Conservation (phyloP, 2,797 vertebrate species). For the Pteropus rufus region DNA sequence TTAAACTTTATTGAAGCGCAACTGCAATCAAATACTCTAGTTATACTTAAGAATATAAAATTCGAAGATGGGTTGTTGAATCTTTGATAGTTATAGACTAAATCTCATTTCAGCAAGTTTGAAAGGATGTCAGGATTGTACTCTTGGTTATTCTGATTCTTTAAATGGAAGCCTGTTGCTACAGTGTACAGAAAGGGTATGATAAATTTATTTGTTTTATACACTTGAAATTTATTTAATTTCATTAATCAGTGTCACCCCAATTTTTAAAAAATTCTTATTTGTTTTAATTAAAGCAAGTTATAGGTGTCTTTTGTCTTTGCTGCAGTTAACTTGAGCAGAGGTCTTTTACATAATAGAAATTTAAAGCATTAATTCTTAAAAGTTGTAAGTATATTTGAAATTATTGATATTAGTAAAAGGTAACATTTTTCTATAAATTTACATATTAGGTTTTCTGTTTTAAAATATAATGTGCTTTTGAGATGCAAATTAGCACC, state of each 20-base stretch:
- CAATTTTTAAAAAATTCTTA: not conserved
- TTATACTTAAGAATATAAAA: slow-evolving; percentile 26
- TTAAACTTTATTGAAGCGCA: slow-evolving; percentile 32
- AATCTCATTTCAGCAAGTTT: not conserved
- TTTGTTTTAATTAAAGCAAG: not conserved
- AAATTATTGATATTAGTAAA: slow-evolving; percentile 34
- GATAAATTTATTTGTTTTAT: slow-evolving; percentile 16
- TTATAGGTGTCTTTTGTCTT: slow-evolving; percentile 4
- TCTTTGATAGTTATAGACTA: not conserved
- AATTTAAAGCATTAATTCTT: slow-evolving; percentile 9
- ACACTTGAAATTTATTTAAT: too few relatives aligned
- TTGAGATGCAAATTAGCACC: slow-evolving; percentile 12
- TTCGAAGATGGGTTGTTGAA: slow-evolving; percentile 26
- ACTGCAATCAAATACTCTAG: not conserved
- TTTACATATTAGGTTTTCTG: slow-evolving; percentile 13
- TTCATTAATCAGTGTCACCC: not conserved
- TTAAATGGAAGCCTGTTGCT: slow-evolving; percentile 43
- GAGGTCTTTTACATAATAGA: not conserved
- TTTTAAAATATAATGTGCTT: slow-evolving; percentile 15
- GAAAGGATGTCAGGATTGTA: slow-evolving; percentile 28
- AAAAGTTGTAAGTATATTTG: slow-evolving; percentile 6
- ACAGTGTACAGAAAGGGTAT: not conserved
- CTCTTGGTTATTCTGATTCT: slow-evolving; percentile 1
- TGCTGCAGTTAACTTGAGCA: not conserved
- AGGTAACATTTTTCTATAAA: not conserved